Conservation (phyloP, 2,113 vertebrate genomes). For the Phrynosoma platyrhinos region DNA sequence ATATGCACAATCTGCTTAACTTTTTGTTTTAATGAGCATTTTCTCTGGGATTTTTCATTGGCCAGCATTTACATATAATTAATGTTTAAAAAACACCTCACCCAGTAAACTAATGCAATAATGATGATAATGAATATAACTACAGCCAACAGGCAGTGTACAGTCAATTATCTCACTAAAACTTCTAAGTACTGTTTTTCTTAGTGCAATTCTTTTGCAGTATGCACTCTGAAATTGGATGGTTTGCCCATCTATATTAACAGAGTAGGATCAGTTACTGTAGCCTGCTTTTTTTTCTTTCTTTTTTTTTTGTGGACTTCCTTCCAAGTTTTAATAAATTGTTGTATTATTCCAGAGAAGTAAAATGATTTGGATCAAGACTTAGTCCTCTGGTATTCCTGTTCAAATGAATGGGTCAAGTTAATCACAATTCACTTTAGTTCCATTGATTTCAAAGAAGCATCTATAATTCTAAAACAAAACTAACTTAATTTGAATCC, state of each 20-base stretch:
- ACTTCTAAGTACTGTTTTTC: slow-evolving; percentile 53
- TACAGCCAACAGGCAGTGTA: slow-evolving; percentile 53
- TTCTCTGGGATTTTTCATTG: slow-evolving; percentile 51
- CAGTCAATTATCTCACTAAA: slow-evolving; percentile 50
- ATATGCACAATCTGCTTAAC: slow-evolving; percentile 35
- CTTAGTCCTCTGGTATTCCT: not conserved
- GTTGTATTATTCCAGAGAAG: slow-evolving; percentile 52
- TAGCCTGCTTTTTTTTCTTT: slow-evolving; percentile 56
- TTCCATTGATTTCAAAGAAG: not conserved
- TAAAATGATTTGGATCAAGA: not conserved
- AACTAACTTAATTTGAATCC: not conserved
- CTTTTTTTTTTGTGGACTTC: slow-evolving; percentile 35
- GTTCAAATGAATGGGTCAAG: not conserved
- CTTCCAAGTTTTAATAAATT: slow-evolving; percentile 45
- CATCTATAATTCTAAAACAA: not conserved
- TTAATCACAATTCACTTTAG: not conserved
- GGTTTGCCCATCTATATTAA: slow-evolving; percentile 55
- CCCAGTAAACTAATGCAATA: slow-evolving; percentile 41
- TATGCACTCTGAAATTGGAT: slow-evolving; percentile 58
- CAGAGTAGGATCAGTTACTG: slow-evolving; percentile 37
- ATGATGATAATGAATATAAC: not conserved
- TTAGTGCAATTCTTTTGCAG: slow-evolving; percentile 50
- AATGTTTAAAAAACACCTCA: slow-evolving; percentile 40
- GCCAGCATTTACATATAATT: slow-evolving; percentile 45
- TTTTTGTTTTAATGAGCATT: slow-evolving; percentile 45